Conservation (phyloP, 2,113 vertebrate genomes). For the Pseudois nayaur region DNA sequence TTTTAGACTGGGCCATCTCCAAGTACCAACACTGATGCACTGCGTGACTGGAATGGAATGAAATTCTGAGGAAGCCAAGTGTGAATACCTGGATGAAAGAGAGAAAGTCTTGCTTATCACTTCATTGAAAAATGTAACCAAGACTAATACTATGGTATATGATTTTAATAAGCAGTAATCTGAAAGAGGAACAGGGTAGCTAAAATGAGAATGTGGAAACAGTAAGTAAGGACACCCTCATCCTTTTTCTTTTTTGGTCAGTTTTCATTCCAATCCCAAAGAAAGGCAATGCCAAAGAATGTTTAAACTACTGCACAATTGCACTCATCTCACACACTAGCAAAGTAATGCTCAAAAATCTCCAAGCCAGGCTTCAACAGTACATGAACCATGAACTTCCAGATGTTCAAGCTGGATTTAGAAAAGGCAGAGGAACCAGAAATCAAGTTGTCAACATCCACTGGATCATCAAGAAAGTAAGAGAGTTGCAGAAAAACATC, state of each 20-base stretch:
- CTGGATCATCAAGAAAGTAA: background rate
- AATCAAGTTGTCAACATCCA: background rate
- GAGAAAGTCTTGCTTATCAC: background rate
- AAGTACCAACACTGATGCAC: background rate
- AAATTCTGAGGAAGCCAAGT: background rate
- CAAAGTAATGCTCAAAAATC: background rate
- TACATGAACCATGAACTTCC: background rate
- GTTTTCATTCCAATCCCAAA: background rate
- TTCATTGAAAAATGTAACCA: background rate
- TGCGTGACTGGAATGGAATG: background rate
- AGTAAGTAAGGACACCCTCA: background rate
- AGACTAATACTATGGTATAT: background rate
- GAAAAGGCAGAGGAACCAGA: background rate
- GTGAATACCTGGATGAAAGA: background rate
- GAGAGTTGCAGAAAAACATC: background rate
- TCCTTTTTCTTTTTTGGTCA: background rate
- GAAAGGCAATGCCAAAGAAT: background rate
- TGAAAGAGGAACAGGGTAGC: background rate
- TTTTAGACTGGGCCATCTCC: background rate
- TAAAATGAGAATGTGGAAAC: background rate
- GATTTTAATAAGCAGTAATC: background rate
- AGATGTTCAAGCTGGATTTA: background rate
- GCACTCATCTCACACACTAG: background rate
- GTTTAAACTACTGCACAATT: background rate
- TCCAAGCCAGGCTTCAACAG: background rate